Percentiles rank a stretch among this genome's conserved stretches.
Conservation (phyloP, 2,888 invertebrate genomes). For the Ormyrus labotus region DNA sequence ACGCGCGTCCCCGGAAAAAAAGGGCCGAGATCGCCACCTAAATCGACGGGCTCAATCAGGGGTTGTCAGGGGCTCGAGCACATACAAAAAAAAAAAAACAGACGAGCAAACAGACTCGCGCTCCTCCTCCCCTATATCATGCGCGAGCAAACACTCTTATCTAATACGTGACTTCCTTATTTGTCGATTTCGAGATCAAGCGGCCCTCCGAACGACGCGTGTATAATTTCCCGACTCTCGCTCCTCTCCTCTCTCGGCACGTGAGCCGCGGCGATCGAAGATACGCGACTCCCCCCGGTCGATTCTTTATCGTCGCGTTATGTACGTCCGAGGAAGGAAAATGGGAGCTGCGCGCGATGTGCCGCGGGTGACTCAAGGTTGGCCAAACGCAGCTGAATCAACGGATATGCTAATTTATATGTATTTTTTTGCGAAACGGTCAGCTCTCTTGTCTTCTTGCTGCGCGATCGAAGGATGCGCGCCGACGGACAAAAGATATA, state of each 20-base stretch:
- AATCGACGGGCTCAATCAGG: constrained; percentile 23
- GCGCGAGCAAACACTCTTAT: constrained; percentile 37
- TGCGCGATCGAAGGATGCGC: too few relatives aligned
- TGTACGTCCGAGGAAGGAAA: background rate
- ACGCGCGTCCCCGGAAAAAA: background rate
- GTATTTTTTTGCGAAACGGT: background rate
- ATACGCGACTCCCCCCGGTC: background rate
- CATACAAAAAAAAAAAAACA: background rate
- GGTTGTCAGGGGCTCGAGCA: constrained; percentile 13
- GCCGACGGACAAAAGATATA: too few relatives aligned
- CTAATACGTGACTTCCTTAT: constrained; percentile 41
- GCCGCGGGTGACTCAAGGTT: constrained; percentile 26
- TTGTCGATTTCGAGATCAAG: constrained; percentile 40
- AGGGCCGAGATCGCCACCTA: background rate
- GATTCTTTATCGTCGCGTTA: constrained; percentile 3
- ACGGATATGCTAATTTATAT: constrained; percentile 4
- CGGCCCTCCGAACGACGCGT: background rate
- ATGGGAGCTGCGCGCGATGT: background rate
- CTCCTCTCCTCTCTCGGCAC: background rate
- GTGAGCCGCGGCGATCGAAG: background rate
- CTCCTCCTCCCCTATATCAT: constrained; percentile 7
- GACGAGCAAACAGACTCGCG: too few relatives aligned
- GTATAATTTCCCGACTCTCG: constrained; percentile 33
- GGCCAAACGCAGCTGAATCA: constrained; percentile 33
- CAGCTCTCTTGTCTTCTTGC: too few relatives aligned